Evolutionary conservation across 2,113 vertebrate genomes (phyloP).

Genomic region (Pavo muticus): DNA sequence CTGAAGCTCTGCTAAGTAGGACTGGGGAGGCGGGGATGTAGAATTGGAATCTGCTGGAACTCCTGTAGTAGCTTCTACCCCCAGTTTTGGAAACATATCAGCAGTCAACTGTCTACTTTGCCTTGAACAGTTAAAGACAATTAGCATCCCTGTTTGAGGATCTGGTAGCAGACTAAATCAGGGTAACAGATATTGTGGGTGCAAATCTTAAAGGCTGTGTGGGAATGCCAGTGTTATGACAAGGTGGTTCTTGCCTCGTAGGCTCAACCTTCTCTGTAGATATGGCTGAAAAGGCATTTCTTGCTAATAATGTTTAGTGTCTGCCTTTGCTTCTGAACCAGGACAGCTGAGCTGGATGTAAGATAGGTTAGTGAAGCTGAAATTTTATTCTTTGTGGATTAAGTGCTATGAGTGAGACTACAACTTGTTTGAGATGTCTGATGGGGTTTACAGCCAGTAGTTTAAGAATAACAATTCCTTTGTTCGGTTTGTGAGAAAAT

Average conservation of each 20-base stretch:
- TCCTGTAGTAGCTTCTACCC: background rate
- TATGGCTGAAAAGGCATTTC: background rate
- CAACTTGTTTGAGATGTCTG: background rate
- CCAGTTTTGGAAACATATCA: background rate
- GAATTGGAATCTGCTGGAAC: background rate
- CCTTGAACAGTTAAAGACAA: background rate
- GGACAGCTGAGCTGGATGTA: background rate
- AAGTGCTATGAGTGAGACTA: background rate
- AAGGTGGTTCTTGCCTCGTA: background rate
- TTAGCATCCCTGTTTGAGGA: background rate
- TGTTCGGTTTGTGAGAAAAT: background rate
- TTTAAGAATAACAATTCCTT: background rate
- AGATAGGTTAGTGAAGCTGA: background rate
- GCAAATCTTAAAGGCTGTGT: background rate
- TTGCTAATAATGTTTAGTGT: background rate
- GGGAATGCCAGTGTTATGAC: background rate
- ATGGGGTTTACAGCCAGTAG: background rate
- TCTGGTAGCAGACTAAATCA: background rate
- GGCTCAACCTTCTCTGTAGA: background rate
- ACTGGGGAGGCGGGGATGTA: background rate
- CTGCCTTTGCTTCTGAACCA: background rate
- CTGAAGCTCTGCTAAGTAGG: background rate
- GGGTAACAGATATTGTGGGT: background rate
- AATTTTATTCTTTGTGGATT: background rate
- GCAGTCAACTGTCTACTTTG: background rate